These are phyloP conservation scores for Drosophila antonietae DNA, from an alignment of 2,888 invertebrate genomes.

Conservation along the genomic window DNA sequence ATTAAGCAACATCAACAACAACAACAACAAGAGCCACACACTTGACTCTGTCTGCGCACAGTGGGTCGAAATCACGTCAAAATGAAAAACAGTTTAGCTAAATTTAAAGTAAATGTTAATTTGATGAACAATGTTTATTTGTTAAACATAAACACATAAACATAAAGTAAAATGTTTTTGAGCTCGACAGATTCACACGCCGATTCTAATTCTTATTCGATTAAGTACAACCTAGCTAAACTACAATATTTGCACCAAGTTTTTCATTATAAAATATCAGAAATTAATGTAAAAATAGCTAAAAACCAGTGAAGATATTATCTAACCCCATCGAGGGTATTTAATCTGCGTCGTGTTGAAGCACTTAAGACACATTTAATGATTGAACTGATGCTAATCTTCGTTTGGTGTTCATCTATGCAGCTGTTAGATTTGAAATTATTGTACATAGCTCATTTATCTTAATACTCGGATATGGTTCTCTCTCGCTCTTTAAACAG, in stretches of 20 bases:
- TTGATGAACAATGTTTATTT: too few species aligned
- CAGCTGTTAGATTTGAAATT: constrained; percentile 5
- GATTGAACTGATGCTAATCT: neutral
- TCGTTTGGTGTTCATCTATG: neutral
- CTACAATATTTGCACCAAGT: neutral
- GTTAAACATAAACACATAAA: neutral
- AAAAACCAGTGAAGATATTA: neutral
- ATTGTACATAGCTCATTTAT: constrained; percentile 7
- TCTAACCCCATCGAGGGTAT: neutral
- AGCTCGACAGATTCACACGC: neutral
- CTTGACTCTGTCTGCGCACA: constrained; percentile 48
- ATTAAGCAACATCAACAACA: constrained; percentile 26
- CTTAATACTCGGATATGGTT: neutral
- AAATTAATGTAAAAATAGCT: neutral
- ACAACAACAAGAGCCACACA: constrained; percentile 37
- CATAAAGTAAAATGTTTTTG: too few species aligned
- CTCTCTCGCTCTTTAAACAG: neutral
- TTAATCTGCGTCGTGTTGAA: neutral
- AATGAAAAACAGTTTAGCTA: neutral
- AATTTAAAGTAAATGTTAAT: constrained; percentile 47
- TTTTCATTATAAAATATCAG: neutral
- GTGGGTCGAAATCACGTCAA: constrained; percentile 32
- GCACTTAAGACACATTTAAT: neutral
- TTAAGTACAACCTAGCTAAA: neutral
- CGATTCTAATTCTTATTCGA: neutral